Percentiles rank a stretch among this genome's conserved stretches.
Evolutionary conservation across 2,888 invertebrate species (phyloP).

Genomic region (Polyommatus iphigenia): DNA sequence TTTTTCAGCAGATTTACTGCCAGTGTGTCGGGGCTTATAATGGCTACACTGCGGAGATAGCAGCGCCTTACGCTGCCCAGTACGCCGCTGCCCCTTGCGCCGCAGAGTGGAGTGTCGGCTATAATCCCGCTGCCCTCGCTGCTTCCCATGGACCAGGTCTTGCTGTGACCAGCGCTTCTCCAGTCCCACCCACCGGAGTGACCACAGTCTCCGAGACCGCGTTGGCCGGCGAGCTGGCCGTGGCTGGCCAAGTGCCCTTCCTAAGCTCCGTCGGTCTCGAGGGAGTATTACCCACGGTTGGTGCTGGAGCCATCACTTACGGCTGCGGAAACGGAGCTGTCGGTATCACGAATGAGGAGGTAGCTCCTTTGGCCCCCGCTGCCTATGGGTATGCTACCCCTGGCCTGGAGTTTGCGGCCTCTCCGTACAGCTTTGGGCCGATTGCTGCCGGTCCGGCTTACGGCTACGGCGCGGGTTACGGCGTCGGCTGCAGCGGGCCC

Average conservation of each 20-base stretch:
- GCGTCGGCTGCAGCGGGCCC: background rate
- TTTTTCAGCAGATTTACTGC: conserved; percentile 33
- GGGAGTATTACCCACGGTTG: conserved; percentile 48
- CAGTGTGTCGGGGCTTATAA: conserved; percentile 30
- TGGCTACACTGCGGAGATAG: background rate
- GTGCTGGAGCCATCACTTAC: conserved; percentile 46
- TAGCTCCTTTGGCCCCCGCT: conserved; percentile 20
- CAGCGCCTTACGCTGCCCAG: background rate
- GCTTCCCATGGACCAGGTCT: conserved; percentile 40
- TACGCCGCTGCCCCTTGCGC: conserved; percentile 22
- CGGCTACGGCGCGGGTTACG: conserved; percentile 26
- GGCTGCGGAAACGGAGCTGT: conserved; percentile 43
- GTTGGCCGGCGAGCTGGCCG: conserved; percentile 48
- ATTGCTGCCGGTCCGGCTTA: background rate
- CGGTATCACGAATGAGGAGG: conserved; percentile 42
- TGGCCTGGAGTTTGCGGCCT: background rate
- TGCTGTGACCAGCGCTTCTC: conserved; percentile 48
- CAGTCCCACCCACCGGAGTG: conserved; percentile 50
- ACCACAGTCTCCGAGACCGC: conserved; percentile 50
- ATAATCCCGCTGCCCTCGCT: conserved; percentile 32
- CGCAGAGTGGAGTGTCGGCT: conserved; percentile 26
- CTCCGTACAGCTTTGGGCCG: background rate
- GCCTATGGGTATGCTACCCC: background rate
- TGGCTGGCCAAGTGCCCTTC: conserved; percentile 51
- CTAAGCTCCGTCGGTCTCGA: conserved; percentile 50